A percentile compares a stretch with the other conserved stretches of the same genome.
Conservation (phyloP, 2,888 invertebrate species). For the Eupeodes luniger region DNA sequence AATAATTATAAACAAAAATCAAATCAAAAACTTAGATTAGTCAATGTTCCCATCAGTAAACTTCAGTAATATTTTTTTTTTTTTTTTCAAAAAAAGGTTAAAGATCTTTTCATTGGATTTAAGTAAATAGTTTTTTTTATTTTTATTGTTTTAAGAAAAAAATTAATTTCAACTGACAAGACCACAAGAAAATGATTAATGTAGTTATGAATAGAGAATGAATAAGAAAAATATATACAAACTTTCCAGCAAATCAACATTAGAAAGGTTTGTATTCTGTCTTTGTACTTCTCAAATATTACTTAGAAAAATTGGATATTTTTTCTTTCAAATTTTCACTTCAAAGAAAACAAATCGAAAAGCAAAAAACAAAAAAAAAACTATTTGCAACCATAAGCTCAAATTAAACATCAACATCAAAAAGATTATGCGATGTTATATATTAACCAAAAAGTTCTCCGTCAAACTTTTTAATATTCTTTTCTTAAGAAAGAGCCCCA, state of each 20-base stretch:
- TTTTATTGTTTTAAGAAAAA: background rate
- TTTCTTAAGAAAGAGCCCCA: constrained; percentile 26
- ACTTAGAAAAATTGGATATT: background rate
- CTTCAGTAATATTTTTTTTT: background rate
- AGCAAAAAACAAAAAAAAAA: background rate
- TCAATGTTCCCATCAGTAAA: background rate
- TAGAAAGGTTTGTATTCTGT: background rate
- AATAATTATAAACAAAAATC: constrained; percentile 7
- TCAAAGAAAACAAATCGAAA: background rate
- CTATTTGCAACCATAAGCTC: constrained; percentile 14
- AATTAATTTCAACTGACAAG: background rate
- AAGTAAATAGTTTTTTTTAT: no score
- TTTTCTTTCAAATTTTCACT: background rate
- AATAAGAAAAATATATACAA: background rate
- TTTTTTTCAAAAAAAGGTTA: constrained; percentile 1
- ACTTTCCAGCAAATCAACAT: background rate
- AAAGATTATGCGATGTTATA: background rate
- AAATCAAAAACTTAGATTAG: background rate
- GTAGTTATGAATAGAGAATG: background rate
- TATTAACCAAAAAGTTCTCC: constrained; percentile 17
- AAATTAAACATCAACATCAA: background rate
- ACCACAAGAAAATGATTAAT: constrained; percentile 15
- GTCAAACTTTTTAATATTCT: background rate
- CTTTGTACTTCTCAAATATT: background rate
- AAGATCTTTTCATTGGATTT: background rate